Conservation (phyloP, 2,113 vertebrate species). For the Tragelaphus buxtoni region DNA sequence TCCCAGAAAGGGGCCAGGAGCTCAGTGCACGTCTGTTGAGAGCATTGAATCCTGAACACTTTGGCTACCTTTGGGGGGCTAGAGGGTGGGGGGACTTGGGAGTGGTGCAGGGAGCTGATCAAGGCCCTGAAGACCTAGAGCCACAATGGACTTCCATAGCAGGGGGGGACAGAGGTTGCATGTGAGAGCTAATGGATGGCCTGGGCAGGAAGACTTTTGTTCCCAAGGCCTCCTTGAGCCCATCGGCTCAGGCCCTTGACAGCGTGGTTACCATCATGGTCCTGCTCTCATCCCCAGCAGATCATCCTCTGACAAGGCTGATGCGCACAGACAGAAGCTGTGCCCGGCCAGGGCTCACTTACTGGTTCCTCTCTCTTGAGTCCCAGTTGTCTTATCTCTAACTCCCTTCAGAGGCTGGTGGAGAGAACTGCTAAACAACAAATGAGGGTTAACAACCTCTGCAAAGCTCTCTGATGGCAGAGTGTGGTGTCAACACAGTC, state of each 20-base stretch:
- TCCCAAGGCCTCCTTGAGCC: background rate
- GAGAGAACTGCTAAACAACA: background rate
- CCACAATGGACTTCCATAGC: background rate
- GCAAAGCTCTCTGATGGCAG: background rate
- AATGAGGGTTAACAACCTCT: background rate
- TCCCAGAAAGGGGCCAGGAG: background rate
- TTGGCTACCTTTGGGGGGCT: background rate
- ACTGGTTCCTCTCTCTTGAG: background rate
- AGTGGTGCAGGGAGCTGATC: background rate
- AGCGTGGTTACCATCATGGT: too few relatives aligned
- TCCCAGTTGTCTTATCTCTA: background rate
- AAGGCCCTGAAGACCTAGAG: too few relatives aligned
- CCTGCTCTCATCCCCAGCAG: background rate
- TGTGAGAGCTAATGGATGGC: background rate
- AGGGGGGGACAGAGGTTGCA: background rate
- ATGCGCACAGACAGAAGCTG: background rate
- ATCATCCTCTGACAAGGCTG: background rate
- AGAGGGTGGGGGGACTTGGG: background rate
- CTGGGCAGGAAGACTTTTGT: background rate
- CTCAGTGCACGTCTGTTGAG: background rate
- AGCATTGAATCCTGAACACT: background rate
- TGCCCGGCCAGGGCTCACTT: background rate
- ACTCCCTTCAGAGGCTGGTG: background rate
- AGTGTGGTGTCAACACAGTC: fast-evolving
- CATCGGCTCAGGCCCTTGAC: background rate